Percentiles rank a stretch among this genome's conserved stretches.
Evolutionary conservation across 2,113 vertebrate genomes (phyloP).

Genomic region (Saimiri boliviensis): DNA sequence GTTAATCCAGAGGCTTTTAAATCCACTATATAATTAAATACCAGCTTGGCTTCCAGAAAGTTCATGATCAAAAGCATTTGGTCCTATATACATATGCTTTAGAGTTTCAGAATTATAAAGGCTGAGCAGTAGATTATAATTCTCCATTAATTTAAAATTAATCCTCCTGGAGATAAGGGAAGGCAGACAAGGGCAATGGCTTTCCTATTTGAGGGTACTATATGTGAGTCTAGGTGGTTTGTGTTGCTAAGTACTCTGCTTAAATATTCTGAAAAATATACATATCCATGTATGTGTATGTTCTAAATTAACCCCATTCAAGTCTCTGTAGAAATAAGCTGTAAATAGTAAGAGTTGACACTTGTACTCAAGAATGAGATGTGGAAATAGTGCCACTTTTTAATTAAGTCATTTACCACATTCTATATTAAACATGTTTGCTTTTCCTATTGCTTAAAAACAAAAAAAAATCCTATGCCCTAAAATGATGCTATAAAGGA

Average conservation of each 20-base stretch:
- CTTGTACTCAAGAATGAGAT: background rate
- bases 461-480: background rate
- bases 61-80: background rate
- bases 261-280: background rate
- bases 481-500: background rate
- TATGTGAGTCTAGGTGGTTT: background rate
- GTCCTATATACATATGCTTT: background rate
- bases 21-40: background rate
- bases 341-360: background rate
- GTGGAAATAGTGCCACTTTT: background rate
- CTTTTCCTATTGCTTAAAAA: background rate
- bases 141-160: slow-evolving; percentile 6
- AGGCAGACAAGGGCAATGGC: background rate
- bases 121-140: background rate
- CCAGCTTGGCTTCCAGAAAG: background rate
- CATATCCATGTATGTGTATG: background rate
- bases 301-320: background rate
- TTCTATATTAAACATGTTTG: background rate
- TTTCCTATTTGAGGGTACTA: background rate
- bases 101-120: background rate
- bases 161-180: background rate
- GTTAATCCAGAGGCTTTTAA: background rate
- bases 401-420: background rate
- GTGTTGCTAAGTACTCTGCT: background rate
- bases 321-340: background rate